Conservation (phyloP, 1,140 invertebrate genomes). For the Drosophila orosa region DNA sequence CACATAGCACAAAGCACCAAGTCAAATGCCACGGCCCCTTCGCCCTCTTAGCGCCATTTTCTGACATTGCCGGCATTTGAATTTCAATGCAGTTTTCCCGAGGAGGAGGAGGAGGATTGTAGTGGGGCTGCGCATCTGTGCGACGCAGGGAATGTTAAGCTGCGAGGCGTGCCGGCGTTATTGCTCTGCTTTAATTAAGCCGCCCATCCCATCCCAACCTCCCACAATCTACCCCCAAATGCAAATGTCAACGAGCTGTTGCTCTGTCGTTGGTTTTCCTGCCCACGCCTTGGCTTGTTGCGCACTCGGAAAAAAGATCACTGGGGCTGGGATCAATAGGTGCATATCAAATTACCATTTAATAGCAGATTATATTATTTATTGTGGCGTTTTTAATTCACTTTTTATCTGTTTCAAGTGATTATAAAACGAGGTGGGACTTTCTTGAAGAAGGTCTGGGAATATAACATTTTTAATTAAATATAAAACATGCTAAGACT, state of each 20-base stretch:
- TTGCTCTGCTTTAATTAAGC: slow-evolving; percentile 75
- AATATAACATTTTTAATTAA: not conserved
- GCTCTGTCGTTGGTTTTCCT: not conserved
- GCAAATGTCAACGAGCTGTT: slow-evolving; percentile 65
- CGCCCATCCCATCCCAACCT: not conserved
- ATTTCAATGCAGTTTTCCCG: slow-evolving; percentile 67
- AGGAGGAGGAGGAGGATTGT: not conserved
- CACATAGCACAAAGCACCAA: slow-evolving; percentile 13
- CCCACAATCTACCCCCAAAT: slow-evolving; percentile 38
- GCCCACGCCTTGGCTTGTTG: slow-evolving; percentile 62
- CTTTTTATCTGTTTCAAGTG: not conserved
- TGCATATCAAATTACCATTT: slow-evolving; percentile 12
- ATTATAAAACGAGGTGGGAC: not conserved
- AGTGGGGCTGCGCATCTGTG: not conserved
- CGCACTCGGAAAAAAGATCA: slow-evolving; percentile 51
- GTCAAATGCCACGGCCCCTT: slow-evolving; percentile 15
- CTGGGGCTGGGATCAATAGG: slow-evolving; percentile 4
- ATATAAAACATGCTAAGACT: too few species aligned
- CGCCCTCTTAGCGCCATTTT: slow-evolving; percentile 20
- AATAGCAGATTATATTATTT: slow-evolving; percentile 46
- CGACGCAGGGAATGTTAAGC: slow-evolving; percentile 33
- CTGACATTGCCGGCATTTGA: slow-evolving; percentile 74
- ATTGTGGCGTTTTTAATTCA: not conserved
- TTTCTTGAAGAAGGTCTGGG: too few species aligned
- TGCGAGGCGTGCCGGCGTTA: slow-evolving; percentile 66